Conservation (phyloP, 2,888 invertebrate species). For the Creontiades dilutus region DNA sequence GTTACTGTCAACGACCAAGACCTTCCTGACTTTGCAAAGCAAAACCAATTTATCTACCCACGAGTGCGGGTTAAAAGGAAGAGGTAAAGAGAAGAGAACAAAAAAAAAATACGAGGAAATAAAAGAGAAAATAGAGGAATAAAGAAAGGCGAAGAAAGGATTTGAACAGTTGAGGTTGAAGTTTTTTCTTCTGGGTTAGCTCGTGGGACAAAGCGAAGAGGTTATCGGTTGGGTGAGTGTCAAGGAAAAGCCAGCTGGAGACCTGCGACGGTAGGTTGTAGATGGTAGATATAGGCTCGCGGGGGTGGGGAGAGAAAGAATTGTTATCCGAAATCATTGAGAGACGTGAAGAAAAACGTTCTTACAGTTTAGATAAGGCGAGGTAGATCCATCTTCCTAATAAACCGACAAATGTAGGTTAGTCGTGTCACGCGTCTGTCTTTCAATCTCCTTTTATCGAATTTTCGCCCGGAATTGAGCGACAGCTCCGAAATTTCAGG, state of each 20-base stretch:
- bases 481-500: no score
- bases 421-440: neutral
- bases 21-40: conserved; percentile 8
- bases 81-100: neutral
- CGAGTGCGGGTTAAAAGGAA: neutral
- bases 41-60: conserved; percentile 9
- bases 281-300: neutral
- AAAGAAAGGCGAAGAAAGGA: conserved; percentile 5
- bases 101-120: neutral
- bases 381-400: neutral
- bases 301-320: neutral
- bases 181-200: neutral
- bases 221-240: conserved; percentile 3
- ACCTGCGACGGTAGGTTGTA: conserved; percentile 13
- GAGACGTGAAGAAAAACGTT: conserved; percentile 14
- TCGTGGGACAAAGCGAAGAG: conserved; percentile 1
- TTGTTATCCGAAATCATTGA: conserved; percentile 20
- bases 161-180: neutral
- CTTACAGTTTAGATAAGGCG: neutral
- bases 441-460: no score
- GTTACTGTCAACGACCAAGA: conserved; percentile 20
- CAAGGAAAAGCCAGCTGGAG: neutral
- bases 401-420: neutral
- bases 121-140: neutral
- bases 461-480: no score